These are phyloP conservation scores for Crotalus tigris DNA, from an alignment of 2,113 vertebrate species.

Conservation along the genomic window DNA sequence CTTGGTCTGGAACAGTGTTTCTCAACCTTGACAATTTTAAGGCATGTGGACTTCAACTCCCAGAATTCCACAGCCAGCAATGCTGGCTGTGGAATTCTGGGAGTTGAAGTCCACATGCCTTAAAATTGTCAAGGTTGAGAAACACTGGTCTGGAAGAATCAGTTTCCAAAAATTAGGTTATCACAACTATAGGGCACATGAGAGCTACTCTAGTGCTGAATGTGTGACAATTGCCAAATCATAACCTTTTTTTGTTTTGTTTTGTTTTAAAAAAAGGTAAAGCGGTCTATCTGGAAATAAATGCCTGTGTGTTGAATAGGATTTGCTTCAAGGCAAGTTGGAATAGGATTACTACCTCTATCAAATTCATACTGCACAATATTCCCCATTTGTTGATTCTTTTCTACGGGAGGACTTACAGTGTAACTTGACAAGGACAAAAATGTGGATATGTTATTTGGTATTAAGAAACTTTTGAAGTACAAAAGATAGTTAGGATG, in stretches of 20 bases:
- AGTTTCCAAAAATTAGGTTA: neutral
- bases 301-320: neutral
- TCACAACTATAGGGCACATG: too few relatives aligned
- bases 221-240: neutral
- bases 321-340: neutral
- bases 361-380: neutral
- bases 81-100: too few relatives aligned
- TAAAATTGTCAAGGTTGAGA: too few relatives aligned
- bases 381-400: neutral
- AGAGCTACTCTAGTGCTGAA: neutral
- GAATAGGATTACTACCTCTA: neutral
- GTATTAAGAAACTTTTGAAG: neutral
- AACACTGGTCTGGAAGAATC: too few relatives aligned
- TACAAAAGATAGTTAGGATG: neutral
- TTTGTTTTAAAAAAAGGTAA: neutral
- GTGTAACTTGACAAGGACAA: slow-evolving; percentile 5
- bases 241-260: neutral
- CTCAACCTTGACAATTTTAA: too few relatives aligned
- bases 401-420: neutral
- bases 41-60: too few relatives aligned
- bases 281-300: neutral
- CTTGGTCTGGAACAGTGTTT: neutral
- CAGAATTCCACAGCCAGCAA: too few relatives aligned
- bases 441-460: slow-evolving; percentile 17
- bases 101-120: too few relatives aligned